Evolutionary conservation across 2,888 invertebrate genomes (phyloP).

Genomic region (Spilosoma lubricipeda): DNA sequence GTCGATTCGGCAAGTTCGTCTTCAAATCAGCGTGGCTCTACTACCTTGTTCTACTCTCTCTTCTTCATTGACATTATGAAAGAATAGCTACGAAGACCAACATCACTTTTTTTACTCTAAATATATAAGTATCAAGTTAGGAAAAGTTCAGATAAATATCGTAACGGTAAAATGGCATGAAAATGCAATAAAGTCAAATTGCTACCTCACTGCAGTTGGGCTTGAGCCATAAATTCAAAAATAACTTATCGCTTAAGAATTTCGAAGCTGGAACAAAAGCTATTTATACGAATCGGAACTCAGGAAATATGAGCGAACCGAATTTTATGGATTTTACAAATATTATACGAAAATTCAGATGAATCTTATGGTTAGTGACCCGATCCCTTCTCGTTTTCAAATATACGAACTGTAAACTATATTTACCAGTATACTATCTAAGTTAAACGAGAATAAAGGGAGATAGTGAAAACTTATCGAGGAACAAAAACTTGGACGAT

Average conservation of each 20-base stretch:
- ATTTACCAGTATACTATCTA: conserved; percentile 35
- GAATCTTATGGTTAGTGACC: conserved; percentile 46
- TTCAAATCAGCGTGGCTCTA: too few species aligned
- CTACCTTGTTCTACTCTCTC: too few species aligned
- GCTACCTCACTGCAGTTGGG: conserved; percentile 20
- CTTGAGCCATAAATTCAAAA: conserved; percentile 32
- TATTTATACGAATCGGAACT: conserved; percentile 40
- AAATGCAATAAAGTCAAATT: conserved; percentile 24
- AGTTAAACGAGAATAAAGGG: conserved; percentile 31
- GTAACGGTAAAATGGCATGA: neutral
- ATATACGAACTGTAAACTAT: conserved; percentile 43
- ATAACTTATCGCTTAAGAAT: conserved; percentile 43
- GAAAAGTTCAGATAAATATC: neutral
- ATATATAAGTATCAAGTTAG: neutral
- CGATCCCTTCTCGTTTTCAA: conserved; percentile 35
- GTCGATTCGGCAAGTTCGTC: too few species aligned
- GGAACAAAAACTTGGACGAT: conserved; percentile 37
- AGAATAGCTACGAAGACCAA: too few species aligned
- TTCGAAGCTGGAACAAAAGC: conserved; percentile 39
- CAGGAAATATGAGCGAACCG: conserved; percentile 42
- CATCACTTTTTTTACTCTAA: too few species aligned
- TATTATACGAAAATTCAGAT: conserved; percentile 44
- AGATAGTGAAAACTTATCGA: conserved; percentile 44
- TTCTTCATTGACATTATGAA: too few species aligned
- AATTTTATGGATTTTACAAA: conserved; percentile 43